Evolutionary conservation across 1,140 invertebrate genomes (phyloP), one percentile per base, ranked within the genome.

Genomic region (Zophobas morio): DNA sequence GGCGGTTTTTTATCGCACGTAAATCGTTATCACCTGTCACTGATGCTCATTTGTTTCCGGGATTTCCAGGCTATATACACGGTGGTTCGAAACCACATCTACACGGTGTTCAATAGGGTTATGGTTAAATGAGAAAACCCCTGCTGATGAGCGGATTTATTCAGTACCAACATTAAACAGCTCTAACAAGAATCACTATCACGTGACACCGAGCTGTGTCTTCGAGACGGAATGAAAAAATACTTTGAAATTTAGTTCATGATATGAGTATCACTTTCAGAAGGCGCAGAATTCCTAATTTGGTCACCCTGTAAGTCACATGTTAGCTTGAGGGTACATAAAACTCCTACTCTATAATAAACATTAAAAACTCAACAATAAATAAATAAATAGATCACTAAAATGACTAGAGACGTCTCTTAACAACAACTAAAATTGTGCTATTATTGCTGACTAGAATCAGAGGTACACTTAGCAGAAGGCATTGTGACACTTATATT

Each of bases 401-500:
- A 53, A 74, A 56, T 75, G 49, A 63, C 74, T 75, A 63, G 74
- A 63, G 47, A 75, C 8, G 57, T 51, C 49, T 20, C 20, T n/a
- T 51, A 51, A 51, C n/a, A 35, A 75, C 39, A 42, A 63, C 6
- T 71, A 60, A 53, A 56, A 34, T 37, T 74, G 42, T 75, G 42
- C 56, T 49, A 39, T 74, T 74, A 74, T 74, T 78, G 53, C 36
- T 46, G 46, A 47, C 36, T 37, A 56, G 54, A 63, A 60, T 49
- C 70, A 72, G 57, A 76, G 49, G 66, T 70, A 76, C 46, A 47
- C 63, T 54, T 71, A 72, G 54, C 46, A 71, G 42, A 77, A 54
- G 70, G 70, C 51, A 77, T 54, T 71, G 51, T 71, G 60, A 66
- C 60, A 72, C 47, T 72, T 56, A 71, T 46, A 77, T 42, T 77